A percentile compares a stretch with the other conserved stretches of the same genome.
Evolutionary conservation across 2,797 vertebrate species (phyloP).

Genomic region (Neoniphon sammara): DNA sequence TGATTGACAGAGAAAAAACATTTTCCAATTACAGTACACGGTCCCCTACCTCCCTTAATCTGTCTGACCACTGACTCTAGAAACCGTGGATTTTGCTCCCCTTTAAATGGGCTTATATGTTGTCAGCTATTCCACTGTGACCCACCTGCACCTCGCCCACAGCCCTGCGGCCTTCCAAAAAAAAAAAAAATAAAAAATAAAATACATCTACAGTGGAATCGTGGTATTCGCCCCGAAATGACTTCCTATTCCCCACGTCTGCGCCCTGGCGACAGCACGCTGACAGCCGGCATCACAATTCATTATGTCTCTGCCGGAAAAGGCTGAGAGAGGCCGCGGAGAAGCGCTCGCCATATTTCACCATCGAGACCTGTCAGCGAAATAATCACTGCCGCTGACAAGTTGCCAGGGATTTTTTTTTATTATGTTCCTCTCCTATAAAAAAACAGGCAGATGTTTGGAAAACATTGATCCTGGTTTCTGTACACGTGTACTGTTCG

Average conservation of each 20-base stretch:
- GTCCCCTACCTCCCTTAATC: slow-evolving; percentile 62
- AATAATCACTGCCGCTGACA: slow-evolving; percentile 62
- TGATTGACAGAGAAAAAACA: slow-evolving; percentile 68
- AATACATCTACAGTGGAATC: slow-evolving; percentile 39
- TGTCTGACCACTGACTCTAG: slow-evolving; percentile 59
- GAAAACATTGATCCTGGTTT: slow-evolving; percentile 50
- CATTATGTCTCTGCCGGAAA: slow-evolving; percentile 69
- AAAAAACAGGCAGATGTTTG: slow-evolving; percentile 36
- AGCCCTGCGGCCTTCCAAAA: neutral
- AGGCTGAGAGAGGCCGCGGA: slow-evolving; percentile 52
- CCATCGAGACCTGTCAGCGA: slow-evolving; percentile 60
- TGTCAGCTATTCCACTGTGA: slow-evolving; percentile 59
- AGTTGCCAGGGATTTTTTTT: slow-evolving; percentile 28
- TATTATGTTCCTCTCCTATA: neutral
- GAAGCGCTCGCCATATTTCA: slow-evolving; percentile 62
- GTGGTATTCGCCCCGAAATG: slow-evolving; percentile 54
- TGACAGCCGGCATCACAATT: slow-evolving; percentile 77
- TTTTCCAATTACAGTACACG: slow-evolving; percentile 70
- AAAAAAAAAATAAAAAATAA: too few species aligned
- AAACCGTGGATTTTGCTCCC: slow-evolving; percentile 40
- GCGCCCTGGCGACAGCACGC: slow-evolving; percentile 47
- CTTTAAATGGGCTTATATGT: slow-evolving; percentile 63
- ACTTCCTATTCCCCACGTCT: slow-evolving; percentile 60
- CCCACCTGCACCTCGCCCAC: slow-evolving; percentile 36
- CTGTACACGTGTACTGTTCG: slow-evolving; percentile 35